Base-by-base conservation (phyloP, 2,888 invertebrate genomes). In the Congeria kusceri region DNA sequence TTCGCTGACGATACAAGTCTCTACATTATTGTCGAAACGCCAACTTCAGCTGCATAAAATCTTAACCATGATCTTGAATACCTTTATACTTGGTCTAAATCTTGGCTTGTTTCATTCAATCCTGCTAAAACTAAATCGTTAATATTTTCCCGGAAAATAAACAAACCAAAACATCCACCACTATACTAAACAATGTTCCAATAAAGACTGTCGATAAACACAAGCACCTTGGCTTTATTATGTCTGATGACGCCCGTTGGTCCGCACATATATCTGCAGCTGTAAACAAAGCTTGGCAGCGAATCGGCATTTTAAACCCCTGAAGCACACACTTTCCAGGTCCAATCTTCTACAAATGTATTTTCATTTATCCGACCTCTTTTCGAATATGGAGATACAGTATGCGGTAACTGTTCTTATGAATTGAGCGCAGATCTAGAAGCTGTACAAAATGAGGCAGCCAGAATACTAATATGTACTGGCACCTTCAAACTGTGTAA, bases 1-100 rank as follows among this genome's bases (percentile, higher is more conserved):
- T 75, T 75, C 28, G 64, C 75, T 18, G 68, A 75, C 27, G 75
- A 49, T 39, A 67, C 62, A 3, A 66, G 61, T 15, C 9, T 74
- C 0, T 74, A 25, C 57, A 57, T 32, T 18, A 46, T 63, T 27
- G 28, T 53, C 15, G 67, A 61, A 25, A 62, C 27, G 32, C 57
- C 57, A 15, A 9, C 28, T 13, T 15, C 23, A 32, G 58, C 58
- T 2, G 47, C 53, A 11, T 2, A 20, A 47, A n/a, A 15, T n/a
- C 27, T 58, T 25, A 32, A 32, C 32, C 18, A 15, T 27, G 29
- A 47, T 15, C 65, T 47, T 5, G 47, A 58, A 11, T 53, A 59
- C 28, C 62, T 73, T 61, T 5, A 46, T 25, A 29, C 28, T 27
- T 73, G 72, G 66, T 53, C 29, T 28, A 25, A 18, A 15, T 49